Evolutionary conservation across 2,888 invertebrate species (phyloP).

Genomic region (Caenorhabditis sp.): DNA sequence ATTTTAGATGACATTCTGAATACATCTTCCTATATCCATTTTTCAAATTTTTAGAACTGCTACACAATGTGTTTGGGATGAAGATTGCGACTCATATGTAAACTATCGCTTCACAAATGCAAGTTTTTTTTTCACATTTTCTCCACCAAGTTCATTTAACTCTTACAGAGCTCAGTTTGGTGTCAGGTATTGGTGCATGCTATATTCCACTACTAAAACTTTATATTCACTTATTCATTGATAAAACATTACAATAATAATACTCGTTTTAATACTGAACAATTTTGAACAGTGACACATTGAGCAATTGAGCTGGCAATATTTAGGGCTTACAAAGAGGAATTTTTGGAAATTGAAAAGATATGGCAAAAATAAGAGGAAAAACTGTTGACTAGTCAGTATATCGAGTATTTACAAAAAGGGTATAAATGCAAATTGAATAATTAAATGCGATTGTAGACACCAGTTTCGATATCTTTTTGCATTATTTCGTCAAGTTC

Average conservation of each 20-base stretch:
- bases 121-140: constrained; percentile 69
- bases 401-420: neutral
- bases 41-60: constrained; percentile 25
- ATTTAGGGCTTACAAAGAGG: neutral
- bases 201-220: constrained; percentile 49
- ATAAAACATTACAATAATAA: neutral
- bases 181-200: constrained; percentile 55
- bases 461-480: constrained; percentile 61
- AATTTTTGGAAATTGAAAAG: constrained; percentile 1
- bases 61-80: constrained; percentile 43
- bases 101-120: constrained; percentile 85
- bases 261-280: constrained; percentile 8
- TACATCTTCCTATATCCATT: neutral
- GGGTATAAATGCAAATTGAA: neutral
- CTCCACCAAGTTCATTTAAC: too few species aligned
- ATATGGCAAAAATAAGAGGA: neutral
- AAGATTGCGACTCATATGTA: constrained; percentile 72
- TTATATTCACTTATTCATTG: neutral
- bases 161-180: constrained; percentile 57
- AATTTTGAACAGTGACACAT: neutral
- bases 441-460: constrained; percentile 56
- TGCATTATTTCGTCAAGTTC: constrained; percentile 61
- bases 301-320: constrained; percentile 9
- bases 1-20: too few species aligned
- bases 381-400: neutral